These are phyloP conservation scores for Hartigia nigra DNA, from an alignment of 2,888 invertebrate genomes.

Conservation along the genomic window DNA sequence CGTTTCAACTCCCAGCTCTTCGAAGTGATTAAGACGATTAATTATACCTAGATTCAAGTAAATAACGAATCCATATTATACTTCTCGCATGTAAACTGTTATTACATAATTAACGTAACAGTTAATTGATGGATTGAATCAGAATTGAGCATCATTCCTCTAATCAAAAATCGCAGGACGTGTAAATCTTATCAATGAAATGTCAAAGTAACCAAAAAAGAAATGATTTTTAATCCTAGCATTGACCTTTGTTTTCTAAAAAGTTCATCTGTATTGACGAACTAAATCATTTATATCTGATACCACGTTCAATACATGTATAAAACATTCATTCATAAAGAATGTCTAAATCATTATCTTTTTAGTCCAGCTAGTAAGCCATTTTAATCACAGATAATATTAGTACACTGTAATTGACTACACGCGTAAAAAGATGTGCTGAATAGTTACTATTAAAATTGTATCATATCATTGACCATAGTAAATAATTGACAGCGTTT, in stretches of 20 bases:
- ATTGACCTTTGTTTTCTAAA: neutral
- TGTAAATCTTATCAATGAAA: neutral
- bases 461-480: neutral
- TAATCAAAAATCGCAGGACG: no score
- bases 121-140: neutral
- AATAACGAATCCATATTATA: neutral
- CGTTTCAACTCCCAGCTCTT: conserved; percentile 44
- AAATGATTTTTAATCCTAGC: neutral
- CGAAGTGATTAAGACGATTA: conserved; percentile 44
- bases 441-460: neutral
- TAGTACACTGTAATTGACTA: neutral
- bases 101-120: no score
- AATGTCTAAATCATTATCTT: neutral
- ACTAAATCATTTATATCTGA: neutral
- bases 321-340: neutral
- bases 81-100: neutral
- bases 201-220: neutral
- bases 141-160: neutral
- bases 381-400: neutral
- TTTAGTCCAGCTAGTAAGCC: neutral
- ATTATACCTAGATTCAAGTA: conserved; percentile 43
- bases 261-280: neutral
- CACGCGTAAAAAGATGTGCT: neutral
- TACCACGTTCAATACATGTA: neutral
- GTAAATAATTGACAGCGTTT: no score